A percentile compares a stretch with the other conserved stretches of the same genome.
Conservation (phyloP, 2,797 vertebrate genomes). For the Oreonectes daqikongensis region DNA sequence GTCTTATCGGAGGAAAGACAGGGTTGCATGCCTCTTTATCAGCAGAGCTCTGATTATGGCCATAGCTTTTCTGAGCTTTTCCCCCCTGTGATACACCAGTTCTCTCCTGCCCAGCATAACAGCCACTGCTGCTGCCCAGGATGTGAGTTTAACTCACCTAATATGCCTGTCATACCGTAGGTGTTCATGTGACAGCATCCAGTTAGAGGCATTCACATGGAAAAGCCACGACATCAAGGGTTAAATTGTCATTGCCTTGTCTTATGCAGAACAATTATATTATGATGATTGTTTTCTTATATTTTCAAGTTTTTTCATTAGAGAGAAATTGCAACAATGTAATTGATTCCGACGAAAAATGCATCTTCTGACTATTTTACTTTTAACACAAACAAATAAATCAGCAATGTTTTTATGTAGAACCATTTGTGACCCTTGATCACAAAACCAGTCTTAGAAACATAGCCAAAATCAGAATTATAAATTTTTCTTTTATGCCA, state of each 20-base stretch:
- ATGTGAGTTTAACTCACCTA: conserved; percentile 52
- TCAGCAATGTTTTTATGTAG: not conserved
- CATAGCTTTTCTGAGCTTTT: conserved; percentile 66
- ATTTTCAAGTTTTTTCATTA: too few species aligned
- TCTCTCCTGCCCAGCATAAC: conserved; percentile 20
- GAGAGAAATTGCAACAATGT: too few species aligned
- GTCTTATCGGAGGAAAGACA: conserved; percentile 87
- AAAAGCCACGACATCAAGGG: not conserved
- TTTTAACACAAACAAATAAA: not conserved
- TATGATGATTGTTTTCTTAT: not conserved
- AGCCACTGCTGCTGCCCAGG: conserved; percentile 40
- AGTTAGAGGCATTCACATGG: conserved; percentile 21
- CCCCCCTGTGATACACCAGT: conserved; percentile 49
- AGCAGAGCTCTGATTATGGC: conserved; percentile 68
- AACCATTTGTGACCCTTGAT: too few species aligned
- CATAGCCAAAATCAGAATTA: too few species aligned
- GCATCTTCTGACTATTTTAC: not conserved
- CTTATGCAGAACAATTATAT: not conserved
- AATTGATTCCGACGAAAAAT: too few species aligned
- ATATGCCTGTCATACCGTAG: conserved; percentile 41
- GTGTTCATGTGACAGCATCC: conserved; percentile 51
- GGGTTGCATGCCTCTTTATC: conserved; percentile 84
- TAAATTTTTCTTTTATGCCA: too few species aligned
- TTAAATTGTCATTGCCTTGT: not conserved
- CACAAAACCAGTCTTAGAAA: too few species aligned